These are phyloP conservation scores for Grapholita molesta DNA, from an alignment of 1,140 invertebrate species.

Conservation along the genomic window DNA sequence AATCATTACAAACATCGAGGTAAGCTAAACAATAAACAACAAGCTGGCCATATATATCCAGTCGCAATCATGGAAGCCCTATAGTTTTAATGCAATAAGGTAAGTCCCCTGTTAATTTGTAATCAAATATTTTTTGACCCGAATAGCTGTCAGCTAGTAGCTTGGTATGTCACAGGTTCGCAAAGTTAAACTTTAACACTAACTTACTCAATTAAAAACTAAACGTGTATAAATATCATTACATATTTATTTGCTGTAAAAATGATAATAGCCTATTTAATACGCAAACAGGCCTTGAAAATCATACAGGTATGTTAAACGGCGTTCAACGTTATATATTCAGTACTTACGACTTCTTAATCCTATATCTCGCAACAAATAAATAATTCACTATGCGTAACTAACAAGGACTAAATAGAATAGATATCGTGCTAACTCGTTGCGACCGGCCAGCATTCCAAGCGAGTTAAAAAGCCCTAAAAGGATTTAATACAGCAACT, in stretches of 20 bases:
- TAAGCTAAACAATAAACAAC: too few species aligned
- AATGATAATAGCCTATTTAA: too few species aligned
- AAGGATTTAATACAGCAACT: conserved; percentile 17
- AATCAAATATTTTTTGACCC: too few species aligned
- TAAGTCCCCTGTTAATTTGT: too few species aligned
- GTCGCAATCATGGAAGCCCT: too few species aligned
- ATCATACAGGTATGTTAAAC: not conserved
- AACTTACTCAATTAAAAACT: not conserved
- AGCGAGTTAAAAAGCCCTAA: conserved; percentile 1
- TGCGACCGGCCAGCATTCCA: not conserved
- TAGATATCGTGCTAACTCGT: conserved; percentile 5
- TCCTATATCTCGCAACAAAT: not conserved
- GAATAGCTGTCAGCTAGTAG: too few species aligned
- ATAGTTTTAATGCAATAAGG: too few species aligned
- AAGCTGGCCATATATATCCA: too few species aligned
- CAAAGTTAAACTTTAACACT: too few species aligned
- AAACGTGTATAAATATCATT: not conserved
- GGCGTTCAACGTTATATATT: not conserved
- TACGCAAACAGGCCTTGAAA: not conserved
- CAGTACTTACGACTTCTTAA: not conserved
- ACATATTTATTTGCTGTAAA: too few species aligned
- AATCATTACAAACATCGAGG: too few species aligned
- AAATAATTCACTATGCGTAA: conserved; percentile 23
- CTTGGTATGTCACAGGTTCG: too few species aligned
- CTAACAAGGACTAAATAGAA: conserved; percentile 3